Percentiles rank a stretch among this genome's conserved stretches.
phyloP scores from a whole-genome alignment of 2,888 invertebrate species.

The Macropis europaea region DNA sequence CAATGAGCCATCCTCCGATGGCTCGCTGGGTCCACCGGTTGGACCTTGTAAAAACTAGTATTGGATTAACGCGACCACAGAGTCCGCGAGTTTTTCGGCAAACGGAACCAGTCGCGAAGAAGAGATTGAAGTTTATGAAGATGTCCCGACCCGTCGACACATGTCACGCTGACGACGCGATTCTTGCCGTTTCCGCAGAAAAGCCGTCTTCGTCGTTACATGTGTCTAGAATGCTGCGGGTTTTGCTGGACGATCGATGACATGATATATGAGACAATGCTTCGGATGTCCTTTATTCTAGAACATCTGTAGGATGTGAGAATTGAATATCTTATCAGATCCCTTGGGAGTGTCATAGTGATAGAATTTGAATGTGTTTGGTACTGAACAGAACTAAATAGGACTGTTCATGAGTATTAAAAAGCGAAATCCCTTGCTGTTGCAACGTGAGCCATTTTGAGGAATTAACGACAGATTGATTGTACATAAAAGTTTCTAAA shows the following conservation, averaged over 20 bases:
- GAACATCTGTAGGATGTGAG: no score
- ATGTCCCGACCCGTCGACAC: conserved; percentile 49
- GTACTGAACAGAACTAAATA: no score
- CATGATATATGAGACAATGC: no score
- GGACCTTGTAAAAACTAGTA: conserved; percentile 63
- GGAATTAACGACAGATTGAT: no score
- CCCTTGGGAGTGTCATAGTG: no score
- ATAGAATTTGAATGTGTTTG: no score
- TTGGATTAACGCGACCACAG: conserved; percentile 64
- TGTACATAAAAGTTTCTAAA: no score
- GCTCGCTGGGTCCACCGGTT: conserved; percentile 54
- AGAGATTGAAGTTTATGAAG: conserved; percentile 59
- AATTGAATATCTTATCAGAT: no score
- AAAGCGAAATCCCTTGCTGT: no score
- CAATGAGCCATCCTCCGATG: conserved; percentile 66
- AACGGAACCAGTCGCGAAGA: conserved; percentile 44
- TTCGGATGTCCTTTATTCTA: no score
- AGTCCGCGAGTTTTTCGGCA: conserved; percentile 51
- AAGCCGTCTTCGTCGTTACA: neutral
- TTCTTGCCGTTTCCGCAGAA: conserved; percentile 14
- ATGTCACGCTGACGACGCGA: conserved; percentile 48
- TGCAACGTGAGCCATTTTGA: no score
- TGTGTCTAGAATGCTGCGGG: neutral
- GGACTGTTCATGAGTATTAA: no score
- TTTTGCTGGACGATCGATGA: neutral